Base-by-base conservation (phyloP, 2,797 vertebrate species). In the Enteromius radiatus region DNA sequence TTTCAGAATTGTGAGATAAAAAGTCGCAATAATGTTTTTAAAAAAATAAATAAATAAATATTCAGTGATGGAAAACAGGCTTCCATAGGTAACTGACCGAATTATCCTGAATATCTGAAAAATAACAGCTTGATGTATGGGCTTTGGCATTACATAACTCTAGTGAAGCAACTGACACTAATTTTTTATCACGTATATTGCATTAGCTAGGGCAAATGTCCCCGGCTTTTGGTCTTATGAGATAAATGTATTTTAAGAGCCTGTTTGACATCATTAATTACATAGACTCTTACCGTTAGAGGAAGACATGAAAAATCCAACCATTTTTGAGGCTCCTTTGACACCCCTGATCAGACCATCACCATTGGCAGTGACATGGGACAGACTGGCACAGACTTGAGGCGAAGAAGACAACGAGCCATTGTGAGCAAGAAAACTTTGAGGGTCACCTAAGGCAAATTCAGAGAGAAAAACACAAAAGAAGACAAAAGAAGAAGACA, bases 281-380 rank as follows among this genome's bases (percentile, higher is more conserved):
- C 63, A 68, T 56, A 84, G 84, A 10, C 61, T 84, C 86, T 92
- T 92, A 92, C 85, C 68, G 76, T 87, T 90, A 67, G 79, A 41
- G 65, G 83, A 81, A 74, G 91, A 90, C 80, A 82, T 83, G 87
- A 89, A 86, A 68, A 89, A 86, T 76, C 85, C 73, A 54, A 84
- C 91, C 38, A 87, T 89, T 70, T 87, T 90, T 86, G 87, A 88
- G 86, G 86, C 47, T 43, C 86, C 85, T 89, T 92, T 93, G 78
- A 91, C 89, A 83, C 59, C 87, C 82, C 69, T 89, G 80, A 88
- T 87, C 84, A 90, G 84, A 36, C 81, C 89, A 73, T 90, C 88
- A 77, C 88, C 90, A 80, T 91, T 89, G 88, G 87, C 65, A 61
- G 86, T 86, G 85, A 92, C 63, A 67, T 63, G 87, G 70, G 89